Evolutionary conservation across 2,888 invertebrate species (phyloP), one percentile per base, ranked within the genome.

Genomic region (Adelphocoris suturalis): DNA sequence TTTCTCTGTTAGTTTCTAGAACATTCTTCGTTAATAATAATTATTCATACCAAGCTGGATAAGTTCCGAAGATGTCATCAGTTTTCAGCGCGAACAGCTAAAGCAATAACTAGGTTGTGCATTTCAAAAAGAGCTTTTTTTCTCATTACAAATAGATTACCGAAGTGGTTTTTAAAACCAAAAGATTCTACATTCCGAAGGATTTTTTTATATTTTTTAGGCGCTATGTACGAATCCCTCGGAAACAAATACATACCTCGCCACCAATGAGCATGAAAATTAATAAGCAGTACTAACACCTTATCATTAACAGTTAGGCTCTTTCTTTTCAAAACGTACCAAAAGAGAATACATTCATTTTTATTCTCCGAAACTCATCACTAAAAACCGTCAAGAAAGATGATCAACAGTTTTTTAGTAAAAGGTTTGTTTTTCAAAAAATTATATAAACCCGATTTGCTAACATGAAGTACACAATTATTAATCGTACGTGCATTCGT

Each of bases 81-180:
- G n/a, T n/a, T 80, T 80, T 80, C 46, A 80, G 48, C 48, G 80
- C 80, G 37, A 80, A 80, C 80, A 55, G 52, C 82, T 82, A 82
- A 82, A 82, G 52, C 82, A 47, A 23, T 68, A 68, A 52, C 82
- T 82, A 82, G 23, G 28, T 82, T 82, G 82, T 82, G 82, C 82
- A 82, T 82, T 55, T 68, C 27, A 68, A 68, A 68, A 82, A 82
- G 55, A 80, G 80, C 80, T 7, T 37, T 46, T 1, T 80, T 46
- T 80, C 46, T 48, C 19, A 68, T 80, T 80, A 78, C 78, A 61
- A 61, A 61, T 61, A 61, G 61, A 61, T 61, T 61, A 68, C 68
- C 13, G 23, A 68, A 68, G 23, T 23, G 68, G 68, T 23, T 68
- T 68, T 27, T 27, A 12, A 23, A 68, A 68, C 68, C 68, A 23